phyloP scores from a whole-genome alignment of 2,888 invertebrate species.

The Folsomia candida region DNA sequence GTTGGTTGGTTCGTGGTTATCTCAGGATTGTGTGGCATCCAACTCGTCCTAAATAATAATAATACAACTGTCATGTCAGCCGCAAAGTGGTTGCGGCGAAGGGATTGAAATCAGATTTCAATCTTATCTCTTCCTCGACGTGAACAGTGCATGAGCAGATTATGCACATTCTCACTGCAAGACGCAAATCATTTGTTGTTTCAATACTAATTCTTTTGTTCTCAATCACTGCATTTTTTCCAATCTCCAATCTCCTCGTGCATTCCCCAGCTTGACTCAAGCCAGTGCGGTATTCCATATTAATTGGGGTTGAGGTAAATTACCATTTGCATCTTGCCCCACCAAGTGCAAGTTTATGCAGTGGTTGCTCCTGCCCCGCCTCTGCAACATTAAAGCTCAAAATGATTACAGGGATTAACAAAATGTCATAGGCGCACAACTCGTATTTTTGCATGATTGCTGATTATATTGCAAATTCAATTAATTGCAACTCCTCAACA shows the following conservation, averaged over 20 bases:
- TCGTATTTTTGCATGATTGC: background rate
- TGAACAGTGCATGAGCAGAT: background rate
- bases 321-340: background rate
- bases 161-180: background rate
- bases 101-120: background rate
- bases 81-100: constrained; percentile 9
- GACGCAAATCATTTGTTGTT: background rate
- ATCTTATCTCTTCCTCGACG: background rate
- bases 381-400: too few species aligned
- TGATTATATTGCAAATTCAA: background rate
- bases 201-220: background rate
- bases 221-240: background rate
- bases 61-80: constrained; percentile 13
- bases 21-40: constrained; percentile 4
- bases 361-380: background rate
- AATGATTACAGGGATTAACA: too few species aligned
- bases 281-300: too few species aligned
- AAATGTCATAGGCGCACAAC: background rate
- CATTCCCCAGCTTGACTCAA: too few species aligned
- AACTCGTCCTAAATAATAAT: constrained; percentile 1
- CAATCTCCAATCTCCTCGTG: too few species aligned
- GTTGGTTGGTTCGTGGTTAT: background rate
- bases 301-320: background rate
- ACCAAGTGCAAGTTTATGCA: too few species aligned
- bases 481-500: background rate